A percentile compares a stretch with the other conserved stretches of the same genome.
Conservation (phyloP, 2,888 invertebrate species). For the Graphium colonna region DNA sequence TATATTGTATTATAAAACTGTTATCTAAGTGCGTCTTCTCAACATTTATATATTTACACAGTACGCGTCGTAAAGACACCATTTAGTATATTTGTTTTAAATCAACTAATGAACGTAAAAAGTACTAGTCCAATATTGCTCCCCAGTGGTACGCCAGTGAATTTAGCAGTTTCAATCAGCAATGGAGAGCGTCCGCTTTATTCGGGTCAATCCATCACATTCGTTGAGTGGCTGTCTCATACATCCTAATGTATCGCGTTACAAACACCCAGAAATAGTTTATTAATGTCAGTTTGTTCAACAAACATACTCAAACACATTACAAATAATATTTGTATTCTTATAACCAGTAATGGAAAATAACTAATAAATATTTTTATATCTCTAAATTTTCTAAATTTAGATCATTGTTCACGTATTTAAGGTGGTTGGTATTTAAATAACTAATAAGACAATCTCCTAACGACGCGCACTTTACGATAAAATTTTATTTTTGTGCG, state of each 20-base stretch:
- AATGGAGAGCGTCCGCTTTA: constrained; percentile 48
- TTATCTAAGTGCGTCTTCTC: too few relatives aligned
- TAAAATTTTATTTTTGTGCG: not conserved
- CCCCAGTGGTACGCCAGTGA: constrained; percentile 23
- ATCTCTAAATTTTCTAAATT: too few relatives aligned
- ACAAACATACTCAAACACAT: not conserved
- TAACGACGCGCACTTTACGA: not conserved
- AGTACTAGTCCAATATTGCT: constrained; percentile 5
- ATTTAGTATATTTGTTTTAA: not conserved
- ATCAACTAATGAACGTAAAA: not conserved
- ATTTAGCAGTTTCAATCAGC: constrained; percentile 45
- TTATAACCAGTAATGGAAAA: not conserved
- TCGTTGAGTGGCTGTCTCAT: constrained; percentile 26
- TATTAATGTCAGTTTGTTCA: too few relatives aligned
- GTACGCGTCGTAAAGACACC: not conserved
- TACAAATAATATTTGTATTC: not conserved
- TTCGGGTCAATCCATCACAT: constrained; percentile 57
- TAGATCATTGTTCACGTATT: not conserved
- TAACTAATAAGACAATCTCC: not conserved
- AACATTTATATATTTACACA: not conserved
- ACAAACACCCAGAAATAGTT: not conserved
- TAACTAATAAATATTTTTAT: too few relatives aligned
- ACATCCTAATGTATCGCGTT: constrained; percentile 11
- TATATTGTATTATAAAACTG: too few relatives aligned
- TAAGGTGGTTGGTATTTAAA: not conserved